Percentiles rank a stretch among this genome's conserved stretches.
Conservation (phyloP, 2,797 vertebrate genomes). For the Psittacula derbiana region DNA sequence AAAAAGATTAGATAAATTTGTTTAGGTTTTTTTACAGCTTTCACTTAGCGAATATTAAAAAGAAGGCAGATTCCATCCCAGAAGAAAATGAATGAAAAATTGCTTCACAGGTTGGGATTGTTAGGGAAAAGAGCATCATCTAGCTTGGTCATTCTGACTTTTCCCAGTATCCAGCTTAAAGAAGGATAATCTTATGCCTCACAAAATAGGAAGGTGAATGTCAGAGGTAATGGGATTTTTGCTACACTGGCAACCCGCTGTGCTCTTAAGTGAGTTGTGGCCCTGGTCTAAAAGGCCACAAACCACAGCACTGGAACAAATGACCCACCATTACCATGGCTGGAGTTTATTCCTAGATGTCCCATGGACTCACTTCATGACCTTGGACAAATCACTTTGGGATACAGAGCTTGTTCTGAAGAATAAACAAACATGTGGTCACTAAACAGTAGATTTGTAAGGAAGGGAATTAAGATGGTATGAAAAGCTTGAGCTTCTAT, state of each 20-base stretch:
- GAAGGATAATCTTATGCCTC: neutral
- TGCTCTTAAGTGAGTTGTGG: neutral
- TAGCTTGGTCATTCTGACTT: neutral
- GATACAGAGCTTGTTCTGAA: neutral
- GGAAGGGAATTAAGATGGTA: neutral
- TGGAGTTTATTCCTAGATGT: neutral
- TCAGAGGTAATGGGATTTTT: slow-evolving; percentile 3
- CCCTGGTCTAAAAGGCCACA: neutral
- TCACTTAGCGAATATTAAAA: neutral
- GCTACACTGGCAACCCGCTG: neutral
- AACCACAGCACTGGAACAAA: slow-evolving; percentile 6
- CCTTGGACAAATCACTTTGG: neutral
- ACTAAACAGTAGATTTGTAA: neutral
- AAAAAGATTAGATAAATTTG: neutral
- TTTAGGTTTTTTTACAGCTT: neutral
- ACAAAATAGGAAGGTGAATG: neutral
- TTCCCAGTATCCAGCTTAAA: neutral
- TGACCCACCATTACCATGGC: neutral
- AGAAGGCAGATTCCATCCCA: neutral
- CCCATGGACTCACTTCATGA: neutral
- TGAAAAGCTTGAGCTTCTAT: neutral
- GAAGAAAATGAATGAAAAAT: neutral
- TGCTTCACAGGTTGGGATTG: neutral
- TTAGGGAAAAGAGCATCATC: neutral
- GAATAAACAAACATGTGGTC: neutral